Evolutionary conservation across 2,113 vertebrate genomes (phyloP).

Genomic region (mouse (Mus musculus)): GRCm39 chr4:100061501-100062000

Average conservation of each 20-base stretch:
- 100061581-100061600: neutral
- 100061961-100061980: slow-evolving; percentile 59
- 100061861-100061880: slow-evolving; percentile 74
- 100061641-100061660: slow-evolving; percentile 24
- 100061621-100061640: slow-evolving; percentile 21
- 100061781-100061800: slow-evolving; percentile 77
- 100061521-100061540: neutral
- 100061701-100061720: neutral
- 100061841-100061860: slow-evolving; percentile 71
- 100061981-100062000: neutral
- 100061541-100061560: neutral
- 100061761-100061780: slow-evolving; percentile 58
- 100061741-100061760: slow-evolving; percentile 54
- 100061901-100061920: slow-evolving; percentile 48
- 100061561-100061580: neutral
- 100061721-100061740: slow-evolving; percentile 24
- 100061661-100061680: neutral
- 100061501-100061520: neutral
- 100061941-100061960: slow-evolving; percentile 59
- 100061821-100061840: slow-evolving; percentile 67
- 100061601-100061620: neutral
- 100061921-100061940: slow-evolving; percentile 72
- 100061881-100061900: slow-evolving; percentile 54
- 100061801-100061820: slow-evolving; percentile 57
- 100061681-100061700: neutral